phyloP scores from a whole-genome alignment of 2,113 vertebrate species.

The Phalacrocorax carbo region DNA sequence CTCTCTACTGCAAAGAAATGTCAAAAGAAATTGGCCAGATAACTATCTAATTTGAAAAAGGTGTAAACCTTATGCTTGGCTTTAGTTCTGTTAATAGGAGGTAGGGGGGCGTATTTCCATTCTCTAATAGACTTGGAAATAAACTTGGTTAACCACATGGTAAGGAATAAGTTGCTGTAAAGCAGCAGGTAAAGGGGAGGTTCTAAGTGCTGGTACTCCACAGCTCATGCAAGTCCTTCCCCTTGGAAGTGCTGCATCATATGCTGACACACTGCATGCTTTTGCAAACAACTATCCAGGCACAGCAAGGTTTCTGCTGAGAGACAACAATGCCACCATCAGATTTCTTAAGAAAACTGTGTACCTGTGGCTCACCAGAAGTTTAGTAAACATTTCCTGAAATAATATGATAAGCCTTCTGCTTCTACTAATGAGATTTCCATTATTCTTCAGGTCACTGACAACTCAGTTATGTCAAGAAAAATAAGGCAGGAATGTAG shows the following conservation, averaged over 20 bases:
- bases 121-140: not conserved
- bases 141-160: not conserved
- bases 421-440: not conserved
- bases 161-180: not conserved
- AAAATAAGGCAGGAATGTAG: not conserved
- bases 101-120: not conserved
- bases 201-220: not conserved
- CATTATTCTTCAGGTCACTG: not conserved
- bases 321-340: not conserved
- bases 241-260: no score
- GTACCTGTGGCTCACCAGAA: not conserved
- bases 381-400: not conserved
- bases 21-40: not conserved
- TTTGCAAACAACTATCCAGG: not conserved
- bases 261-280: accelerated
- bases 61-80: not conserved
- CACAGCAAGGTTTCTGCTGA: not conserved
- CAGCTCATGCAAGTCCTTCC: not conserved
- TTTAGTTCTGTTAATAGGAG: not conserved
- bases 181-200: not conserved
- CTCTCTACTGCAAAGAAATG: not conserved
- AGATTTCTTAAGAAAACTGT: not conserved
- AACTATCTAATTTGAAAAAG: not conserved
- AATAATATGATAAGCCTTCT: not conserved
- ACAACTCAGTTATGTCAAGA: not conserved